Evolutionary conservation across 2,113 vertebrate genomes (phyloP), one percentile per base, ranked within the genome.

Genomic region (Nycticorax nycticorax): DNA sequence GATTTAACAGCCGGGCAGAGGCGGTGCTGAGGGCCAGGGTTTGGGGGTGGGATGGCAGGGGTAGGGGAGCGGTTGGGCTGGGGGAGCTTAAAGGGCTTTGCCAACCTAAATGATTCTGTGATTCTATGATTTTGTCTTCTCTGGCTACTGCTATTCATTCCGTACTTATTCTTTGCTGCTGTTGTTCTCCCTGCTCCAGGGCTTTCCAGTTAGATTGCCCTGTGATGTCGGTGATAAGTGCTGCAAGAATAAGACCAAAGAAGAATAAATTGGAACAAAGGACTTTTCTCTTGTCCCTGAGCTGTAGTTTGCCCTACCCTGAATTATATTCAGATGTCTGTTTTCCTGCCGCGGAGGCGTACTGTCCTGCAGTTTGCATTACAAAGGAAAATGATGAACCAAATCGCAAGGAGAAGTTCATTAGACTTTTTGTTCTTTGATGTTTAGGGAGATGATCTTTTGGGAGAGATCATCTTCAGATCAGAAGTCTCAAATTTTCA

Each of bases 131-230:
- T 76, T 62, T 73, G 27, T 57, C 24, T 76, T 59, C 15, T 67
- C 20, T 80, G 37, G 1, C 55, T 27, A 3, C 19, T 0, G 0
- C 60, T 68, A 0, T 64, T 53, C 19, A 2, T n/a, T 77, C 41
- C 55, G 12, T 41, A n/a, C 20, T 10, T 24, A 20, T 39, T 85
- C 30, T 73, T 63, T 85, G n/a, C 59, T 77, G 63, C 41, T 4
- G 1, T 55, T 72, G 5, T 22, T 50, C 17, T 59, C 14, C 62
- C 60, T 8, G 47, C 73, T 64, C 39, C 22, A 35, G 62, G 48
- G 76, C 41, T n/a, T 57, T 77, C 22, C 55, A 16, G 50, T 35
- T 48, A 27, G 16, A 52, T 74, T 86, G 47, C 50, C 7, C 15
- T 64, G 33, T 72, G 47, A 19, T 84, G 67, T 47, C 47, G 22